phyloP scores from a whole-genome alignment of 2,888 invertebrate species.

The Lutraria lutraria region DNA sequence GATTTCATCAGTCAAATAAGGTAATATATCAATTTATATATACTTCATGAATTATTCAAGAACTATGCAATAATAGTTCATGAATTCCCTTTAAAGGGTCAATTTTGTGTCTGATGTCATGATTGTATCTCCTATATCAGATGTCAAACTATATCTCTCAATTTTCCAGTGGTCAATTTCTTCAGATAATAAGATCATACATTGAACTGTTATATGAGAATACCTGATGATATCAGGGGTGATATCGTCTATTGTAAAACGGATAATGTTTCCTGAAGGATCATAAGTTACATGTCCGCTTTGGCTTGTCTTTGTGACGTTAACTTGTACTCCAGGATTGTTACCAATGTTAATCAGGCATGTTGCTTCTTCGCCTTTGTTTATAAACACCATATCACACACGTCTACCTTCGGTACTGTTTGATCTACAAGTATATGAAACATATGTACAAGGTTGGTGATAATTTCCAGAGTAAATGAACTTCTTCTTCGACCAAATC shows the following conservation, averaged over 20 bases:
- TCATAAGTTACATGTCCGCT: not conserved
- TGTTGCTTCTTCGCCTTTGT: not conserved
- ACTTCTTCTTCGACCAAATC: not conserved
- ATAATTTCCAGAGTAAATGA: not conserved
- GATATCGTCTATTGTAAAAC: not conserved
- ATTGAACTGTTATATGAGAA: too few relatives aligned
- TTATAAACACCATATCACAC: slow-evolving; percentile 3
- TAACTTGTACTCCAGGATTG: not conserved
- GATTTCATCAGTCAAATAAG: too few relatives aligned
- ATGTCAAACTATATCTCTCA: too few relatives aligned
- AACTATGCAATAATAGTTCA: too few relatives aligned
- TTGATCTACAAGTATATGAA: not conserved
- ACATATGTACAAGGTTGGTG: not conserved
- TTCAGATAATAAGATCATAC: too few relatives aligned
- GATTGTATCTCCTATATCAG: too few relatives aligned
- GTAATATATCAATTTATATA: too few relatives aligned
- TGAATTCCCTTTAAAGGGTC: too few relatives aligned
- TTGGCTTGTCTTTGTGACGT: not conserved
- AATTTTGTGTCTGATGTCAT: too few relatives aligned
- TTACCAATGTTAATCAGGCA: not conserved
- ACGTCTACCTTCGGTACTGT: not conserved
- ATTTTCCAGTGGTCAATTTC: too few relatives aligned
- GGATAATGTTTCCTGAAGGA: not conserved
- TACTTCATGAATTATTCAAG: too few relatives aligned
- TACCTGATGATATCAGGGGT: not conserved